A percentile compares a stretch with the other conserved stretches of the same genome.
Conservation (phyloP, 2,113 vertebrate genomes). For the Acanthisitta chloris region DNA sequence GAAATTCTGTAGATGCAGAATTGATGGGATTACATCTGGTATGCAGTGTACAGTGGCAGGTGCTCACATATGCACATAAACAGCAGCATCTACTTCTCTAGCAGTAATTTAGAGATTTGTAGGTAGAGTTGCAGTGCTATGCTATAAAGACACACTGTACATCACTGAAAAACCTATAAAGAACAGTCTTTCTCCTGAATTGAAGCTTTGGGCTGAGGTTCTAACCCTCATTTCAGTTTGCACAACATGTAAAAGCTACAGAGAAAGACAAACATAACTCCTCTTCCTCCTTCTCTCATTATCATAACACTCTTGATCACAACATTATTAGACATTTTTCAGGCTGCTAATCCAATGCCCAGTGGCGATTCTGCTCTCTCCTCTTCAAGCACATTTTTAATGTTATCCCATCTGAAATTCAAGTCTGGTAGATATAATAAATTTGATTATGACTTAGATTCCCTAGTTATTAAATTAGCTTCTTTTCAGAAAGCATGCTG, state of each 20-base stretch:
- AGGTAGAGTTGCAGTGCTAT: neutral
- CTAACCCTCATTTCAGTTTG: neutral
- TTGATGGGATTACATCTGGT: fast-evolving
- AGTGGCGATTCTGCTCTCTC: neutral
- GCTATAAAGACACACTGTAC: neutral
- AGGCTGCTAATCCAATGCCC: neutral
- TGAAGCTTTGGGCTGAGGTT: neutral
- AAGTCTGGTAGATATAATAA: slow-evolving; percentile 19
- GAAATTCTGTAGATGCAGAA: neutral
- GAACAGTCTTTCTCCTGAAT: neutral
- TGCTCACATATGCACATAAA: neutral
- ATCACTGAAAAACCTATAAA: neutral
- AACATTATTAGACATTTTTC: neutral
- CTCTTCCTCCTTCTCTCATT: neutral
- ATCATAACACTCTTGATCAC: neutral
- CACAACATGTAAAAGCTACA: neutral
- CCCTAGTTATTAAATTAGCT: slow-evolving; percentile 7
- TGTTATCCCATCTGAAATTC: slow-evolving; percentile 8
- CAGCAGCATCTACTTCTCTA: neutral
- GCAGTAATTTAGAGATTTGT: neutral
- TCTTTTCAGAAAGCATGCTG: neutral
- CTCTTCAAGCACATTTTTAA: neutral
- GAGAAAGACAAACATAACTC: neutral
- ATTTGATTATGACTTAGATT: slow-evolving; percentile 14
- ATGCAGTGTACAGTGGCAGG: fast-evolving